Percentiles rank a stretch among this genome's conserved stretches.
phyloP scores from a whole-genome alignment of 2,888 invertebrate genomes.

The Brachypalpus laphriformis region DNA sequence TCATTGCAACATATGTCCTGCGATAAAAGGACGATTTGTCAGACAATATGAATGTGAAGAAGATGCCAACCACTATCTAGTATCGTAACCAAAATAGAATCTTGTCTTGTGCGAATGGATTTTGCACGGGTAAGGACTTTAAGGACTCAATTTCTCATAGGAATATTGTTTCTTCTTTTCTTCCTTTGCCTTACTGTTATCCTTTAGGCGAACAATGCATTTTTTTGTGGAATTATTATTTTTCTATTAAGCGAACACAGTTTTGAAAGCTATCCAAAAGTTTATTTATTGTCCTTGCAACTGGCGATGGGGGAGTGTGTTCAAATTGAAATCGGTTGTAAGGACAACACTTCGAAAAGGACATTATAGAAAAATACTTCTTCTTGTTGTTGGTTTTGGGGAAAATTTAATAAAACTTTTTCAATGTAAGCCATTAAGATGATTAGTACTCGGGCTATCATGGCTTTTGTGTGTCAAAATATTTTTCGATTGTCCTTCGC shows the following conservation, averaged over 20 bases:
- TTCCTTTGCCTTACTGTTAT: background rate
- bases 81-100: conserved; percentile 1
- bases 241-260: conserved; percentile 53
- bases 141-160: conserved; percentile 21
- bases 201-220: conserved; percentile 4
- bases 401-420: conserved; percentile 58
- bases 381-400: conserved; percentile 12
- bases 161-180: background rate
- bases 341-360: conserved; percentile 42
- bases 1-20: conserved; percentile 71
- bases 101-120: conserved; percentile 1
- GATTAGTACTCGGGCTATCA: conserved; percentile 40
- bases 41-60: conserved; percentile 41
- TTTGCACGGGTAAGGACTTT: conserved; percentile 4
- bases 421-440: conserved; percentile 47
- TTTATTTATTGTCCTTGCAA: conserved; percentile 23
- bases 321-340: conserved; percentile 27
- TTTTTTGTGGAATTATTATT: conserved; percentile 34
- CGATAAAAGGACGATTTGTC: conserved; percentile 72
- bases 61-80: conserved; percentile 17
- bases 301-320: background rate
- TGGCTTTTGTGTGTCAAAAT: conserved; percentile 7
- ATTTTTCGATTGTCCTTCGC: conserved; percentile 18
- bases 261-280: conserved; percentile 62
- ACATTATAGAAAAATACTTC: conserved; percentile 32